Evolutionary conservation across 2,888 invertebrate genomes (phyloP).

Genomic region (Iselma pallidipennis): DNA sequence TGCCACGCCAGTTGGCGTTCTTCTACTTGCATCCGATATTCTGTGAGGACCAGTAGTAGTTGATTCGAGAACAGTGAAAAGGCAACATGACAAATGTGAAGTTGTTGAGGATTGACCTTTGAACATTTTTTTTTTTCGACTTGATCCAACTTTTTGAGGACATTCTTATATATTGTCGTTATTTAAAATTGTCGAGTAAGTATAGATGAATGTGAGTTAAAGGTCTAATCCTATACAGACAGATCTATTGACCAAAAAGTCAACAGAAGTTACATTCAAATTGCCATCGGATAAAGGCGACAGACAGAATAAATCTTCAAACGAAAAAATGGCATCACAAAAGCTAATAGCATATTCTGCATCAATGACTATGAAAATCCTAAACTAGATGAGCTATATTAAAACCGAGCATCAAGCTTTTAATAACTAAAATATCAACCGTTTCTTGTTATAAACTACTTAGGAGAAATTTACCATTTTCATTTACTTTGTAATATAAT

Average conservation of each 20-base stretch:
- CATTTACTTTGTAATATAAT: background rate
- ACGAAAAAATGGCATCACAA: conserved; percentile 14
- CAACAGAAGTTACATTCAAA: conserved; percentile 6
- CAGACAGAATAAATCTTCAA: conserved; percentile 19
- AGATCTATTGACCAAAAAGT: conserved; percentile 19
- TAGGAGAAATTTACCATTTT: background rate
- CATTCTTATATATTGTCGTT: conserved; percentile 22
- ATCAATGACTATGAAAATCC: conserved; percentile 3
- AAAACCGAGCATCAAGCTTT: conserved; percentile 5
- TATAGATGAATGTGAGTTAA: background rate
- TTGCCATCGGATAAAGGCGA: conserved; percentile 13
- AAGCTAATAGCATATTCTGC: conserved; percentile 9
- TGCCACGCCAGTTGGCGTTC: conserved; percentile 8
- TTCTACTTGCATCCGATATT: conserved; percentile 22
- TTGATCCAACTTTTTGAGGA: conserved; percentile 7
- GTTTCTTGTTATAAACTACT: background rate
- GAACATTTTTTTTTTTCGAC: background rate
- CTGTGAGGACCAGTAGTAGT: conserved; percentile 11
- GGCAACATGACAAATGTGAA: conserved; percentile 15
- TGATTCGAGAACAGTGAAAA: conserved; percentile 12
- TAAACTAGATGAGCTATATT: conserved; percentile 2
- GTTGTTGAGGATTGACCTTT: conserved; percentile 12
- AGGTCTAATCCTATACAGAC: conserved; percentile 12
- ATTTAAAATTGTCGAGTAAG: conserved; percentile 1
- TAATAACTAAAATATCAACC: conserved; percentile 1